These are phyloP conservation scores for Metaphire vulgaris DNA, from an alignment of 1,140 invertebrate species.

Conservation along the genomic window DNA sequence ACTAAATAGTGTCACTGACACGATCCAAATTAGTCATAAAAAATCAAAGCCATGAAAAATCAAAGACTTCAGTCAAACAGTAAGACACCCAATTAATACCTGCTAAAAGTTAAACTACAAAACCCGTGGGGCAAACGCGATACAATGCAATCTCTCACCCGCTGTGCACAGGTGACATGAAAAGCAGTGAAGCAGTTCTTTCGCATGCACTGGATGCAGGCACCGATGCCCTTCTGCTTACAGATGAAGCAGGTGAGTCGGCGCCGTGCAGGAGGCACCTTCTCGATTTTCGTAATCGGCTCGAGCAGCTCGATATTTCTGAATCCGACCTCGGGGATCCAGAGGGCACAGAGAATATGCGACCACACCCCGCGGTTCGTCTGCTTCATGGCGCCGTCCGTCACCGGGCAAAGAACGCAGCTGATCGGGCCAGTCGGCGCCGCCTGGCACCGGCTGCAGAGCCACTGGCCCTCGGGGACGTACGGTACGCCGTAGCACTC, in stretches of 20 bases:
- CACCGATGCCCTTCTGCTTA: constrained; percentile 84
- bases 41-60: no score
- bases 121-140: no score
- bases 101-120: no score
- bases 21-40: no score
- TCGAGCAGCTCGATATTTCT: constrained; percentile 84
- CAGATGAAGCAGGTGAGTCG: constrained; percentile 92
- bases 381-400: constrained; percentile 96
- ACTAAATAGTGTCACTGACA: no score
- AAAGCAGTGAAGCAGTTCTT: constrained; percentile 82
- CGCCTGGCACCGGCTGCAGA: constrained; percentile 82
- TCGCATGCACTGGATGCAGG: constrained; percentile 96
- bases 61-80: no score
- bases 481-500: constrained; percentile 99
- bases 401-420: constrained; percentile 94
- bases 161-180: constrained; percentile 96
- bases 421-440: constrained; percentile 89
- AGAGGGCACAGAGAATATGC: constrained; percentile 95
- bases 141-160: no score
- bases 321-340: constrained; percentile 99
- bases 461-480: constrained; percentile 98
- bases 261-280: constrained; percentile 79
- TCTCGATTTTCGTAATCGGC: constrained; percentile 91
- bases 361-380: constrained; percentile 89
- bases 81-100: no score